phyloP scores from a whole-genome alignment of 2,888 invertebrate species.

The Drosophila melanocephala region DNA sequence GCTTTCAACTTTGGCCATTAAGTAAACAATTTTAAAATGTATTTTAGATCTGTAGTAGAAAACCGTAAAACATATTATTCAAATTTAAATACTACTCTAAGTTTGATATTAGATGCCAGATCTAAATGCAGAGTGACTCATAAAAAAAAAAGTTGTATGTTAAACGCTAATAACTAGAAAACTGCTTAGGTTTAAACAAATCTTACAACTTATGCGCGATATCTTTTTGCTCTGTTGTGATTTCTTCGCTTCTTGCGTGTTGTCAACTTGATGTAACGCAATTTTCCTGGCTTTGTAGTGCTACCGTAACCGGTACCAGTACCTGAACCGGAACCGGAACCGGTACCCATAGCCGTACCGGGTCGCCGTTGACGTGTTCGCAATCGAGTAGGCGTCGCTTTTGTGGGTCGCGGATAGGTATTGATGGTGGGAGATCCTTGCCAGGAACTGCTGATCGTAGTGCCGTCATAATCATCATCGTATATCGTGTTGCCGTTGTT shows the following conservation, averaged over 20 bases:
- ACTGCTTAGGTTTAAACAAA: background rate
- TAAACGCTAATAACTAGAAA: slow-evolving; percentile 12
- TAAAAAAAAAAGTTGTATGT: background rate
- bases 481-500: slow-evolving; percentile 46
- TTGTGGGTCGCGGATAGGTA: slow-evolving; percentile 27
- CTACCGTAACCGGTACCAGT: background rate
- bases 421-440: slow-evolving; percentile 14
- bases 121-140: slow-evolving; percentile 17
- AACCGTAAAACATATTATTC: background rate
- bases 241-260: slow-evolving; percentile 79
- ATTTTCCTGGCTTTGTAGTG: slow-evolving; percentile 26
- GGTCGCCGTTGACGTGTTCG: slow-evolving; percentile 30
- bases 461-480: slow-evolving; percentile 49
- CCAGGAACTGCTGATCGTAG: slow-evolving; percentile 28
- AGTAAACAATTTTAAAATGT: background rate
- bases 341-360: background rate
- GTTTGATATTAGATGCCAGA: slow-evolving; percentile 9
- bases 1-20: background rate
- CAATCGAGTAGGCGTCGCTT: slow-evolving; percentile 30
- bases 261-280: slow-evolving; percentile 62
- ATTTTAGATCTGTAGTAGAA: background rate
- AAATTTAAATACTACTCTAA: slow-evolving; percentile 6
- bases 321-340: background rate
- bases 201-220: slow-evolving; percentile 52
- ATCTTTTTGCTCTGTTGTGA: slow-evolving; percentile 75